Conservation (phyloP, 2,888 invertebrate species). For the Acanthosepion pharaonis region DNA sequence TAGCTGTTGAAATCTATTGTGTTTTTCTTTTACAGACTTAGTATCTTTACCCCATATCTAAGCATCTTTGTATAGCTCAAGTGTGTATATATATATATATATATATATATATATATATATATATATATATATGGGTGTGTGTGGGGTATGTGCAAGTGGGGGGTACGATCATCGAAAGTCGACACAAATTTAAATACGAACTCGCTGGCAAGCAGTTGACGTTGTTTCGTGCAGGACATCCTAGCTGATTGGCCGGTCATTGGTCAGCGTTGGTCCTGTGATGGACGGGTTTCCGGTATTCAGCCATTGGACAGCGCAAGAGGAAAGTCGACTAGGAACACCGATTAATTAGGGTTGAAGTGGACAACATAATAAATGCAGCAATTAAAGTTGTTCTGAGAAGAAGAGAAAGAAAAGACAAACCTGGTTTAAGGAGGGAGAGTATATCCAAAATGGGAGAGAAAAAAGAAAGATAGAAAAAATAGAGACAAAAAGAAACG, state of each 20-base stretch:
- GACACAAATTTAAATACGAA: not conserved
- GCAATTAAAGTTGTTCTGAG: not conserved
- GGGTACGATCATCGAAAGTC: not conserved
- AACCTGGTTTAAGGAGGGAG: no score
- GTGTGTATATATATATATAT: no score
- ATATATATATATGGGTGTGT: not conserved
- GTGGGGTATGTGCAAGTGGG: not conserved
- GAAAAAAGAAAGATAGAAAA: no score
- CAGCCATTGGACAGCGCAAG: not conserved
- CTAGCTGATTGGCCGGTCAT: not conserved
- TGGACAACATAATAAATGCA: not conserved
- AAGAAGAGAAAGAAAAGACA: not conserved
- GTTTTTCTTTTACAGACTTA: no score
- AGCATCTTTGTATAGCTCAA: no score
- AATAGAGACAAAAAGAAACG: no score
- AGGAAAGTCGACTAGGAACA: not conserved
- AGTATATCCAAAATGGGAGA: no score
- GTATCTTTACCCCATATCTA: no score
- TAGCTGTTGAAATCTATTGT: no score
- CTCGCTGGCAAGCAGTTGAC: not conserved
- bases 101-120: not conserved
- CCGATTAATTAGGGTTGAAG: not conserved
- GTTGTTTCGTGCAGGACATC: not conserved
- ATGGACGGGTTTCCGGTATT: constrained; percentile 14
- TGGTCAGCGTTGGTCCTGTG: not conserved